Evolutionary conservation across 1,140 invertebrate species (phyloP).

Genomic region (Pinna nobilis): DNA sequence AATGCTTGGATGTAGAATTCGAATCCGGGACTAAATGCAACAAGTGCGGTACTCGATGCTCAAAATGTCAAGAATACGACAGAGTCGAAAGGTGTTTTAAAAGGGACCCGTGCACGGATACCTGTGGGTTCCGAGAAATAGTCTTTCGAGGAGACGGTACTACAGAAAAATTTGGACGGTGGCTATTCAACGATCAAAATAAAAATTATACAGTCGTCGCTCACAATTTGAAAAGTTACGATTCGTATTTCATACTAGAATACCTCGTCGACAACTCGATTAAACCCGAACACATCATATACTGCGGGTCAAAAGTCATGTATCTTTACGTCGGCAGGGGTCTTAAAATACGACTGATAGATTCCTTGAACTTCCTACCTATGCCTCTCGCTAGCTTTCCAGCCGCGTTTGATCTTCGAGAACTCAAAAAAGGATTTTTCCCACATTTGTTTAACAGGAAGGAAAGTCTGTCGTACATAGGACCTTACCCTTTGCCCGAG

Average conservation of each 20-base stretch:
- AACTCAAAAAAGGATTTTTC: slow-evolving; percentile 45
- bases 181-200: slow-evolving; percentile 28
- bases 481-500: slow-evolving; percentile 15
- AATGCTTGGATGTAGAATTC: slow-evolving; percentile 2
- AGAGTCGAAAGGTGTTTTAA: slow-evolving; percentile 1
- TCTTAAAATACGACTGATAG: slow-evolving; percentile 28
- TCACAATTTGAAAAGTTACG: slow-evolving; percentile 29
- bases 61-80: slow-evolving; percentile 4
- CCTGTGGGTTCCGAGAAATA: slow-evolving; percentile 22
- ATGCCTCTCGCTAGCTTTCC: slow-evolving; percentile 34
- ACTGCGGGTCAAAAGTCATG: slow-evolving; percentile 29
- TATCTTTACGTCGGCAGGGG: slow-evolving; percentile 14
- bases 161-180: slow-evolving; percentile 14
- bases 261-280: slow-evolving; percentile 22
- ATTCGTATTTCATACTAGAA: slow-evolving; percentile 22
- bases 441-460: slow-evolving; percentile 38
- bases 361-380: slow-evolving; percentile 44
- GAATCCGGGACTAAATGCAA: background rate
- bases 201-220: slow-evolving; percentile 24
- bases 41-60: slow-evolving; percentile 11
- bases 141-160: slow-evolving; percentile 18
- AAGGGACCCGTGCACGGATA: slow-evolving; percentile 15
- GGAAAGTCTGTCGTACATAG: slow-evolving; percentile 23
- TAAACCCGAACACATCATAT: slow-evolving; percentile 1
- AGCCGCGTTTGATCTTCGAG: slow-evolving; percentile 25